Conservation (phyloP, 1,140 invertebrate species). For the Sweltsa coloradensis region DNA sequence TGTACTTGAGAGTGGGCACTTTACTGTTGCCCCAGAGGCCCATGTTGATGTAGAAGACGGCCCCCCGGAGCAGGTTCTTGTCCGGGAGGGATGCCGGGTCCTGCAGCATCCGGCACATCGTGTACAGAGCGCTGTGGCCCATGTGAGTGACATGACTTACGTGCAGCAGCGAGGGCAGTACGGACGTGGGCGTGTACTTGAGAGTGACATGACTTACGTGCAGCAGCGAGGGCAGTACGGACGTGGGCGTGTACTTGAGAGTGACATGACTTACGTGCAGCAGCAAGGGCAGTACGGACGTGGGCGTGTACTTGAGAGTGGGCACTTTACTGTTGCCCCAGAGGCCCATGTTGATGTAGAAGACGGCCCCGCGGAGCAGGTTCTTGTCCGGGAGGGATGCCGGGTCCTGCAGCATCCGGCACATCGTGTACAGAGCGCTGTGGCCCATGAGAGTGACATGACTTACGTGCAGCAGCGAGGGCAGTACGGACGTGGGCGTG, state of each 20-base stretch:
- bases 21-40: conserved; percentile 60
- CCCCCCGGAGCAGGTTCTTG: conserved; percentile 57
- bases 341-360: conserved; percentile 78
- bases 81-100: conserved; percentile 37
- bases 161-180: too few relatives aligned
- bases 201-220: too few relatives aligned
- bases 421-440: conserved; percentile 73
- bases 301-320: conserved; percentile 61
- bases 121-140: conserved; percentile 74
- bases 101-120: conserved; percentile 69
- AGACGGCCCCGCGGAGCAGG: conserved; percentile 69
- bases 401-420: conserved; percentile 53
- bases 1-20: conserved; percentile 62
- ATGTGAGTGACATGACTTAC: too few relatives aligned
- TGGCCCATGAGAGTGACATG: too few relatives aligned
- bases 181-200: too few relatives aligned
- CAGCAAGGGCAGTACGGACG: conserved; percentile 71
- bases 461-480: too few relatives aligned
- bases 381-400: conserved; percentile 38
- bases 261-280: conserved; percentile 51
- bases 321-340: conserved; percentile 58
- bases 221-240: too few relatives aligned
- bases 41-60: conserved; percentile 81
- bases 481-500: too few relatives aligned
- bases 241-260: too few relatives aligned